Evolutionary conservation across 1,140 invertebrate genomes (phyloP), one percentile per base, ranked within the genome.

Genomic region (Paraescarpia echinospica): DNA sequence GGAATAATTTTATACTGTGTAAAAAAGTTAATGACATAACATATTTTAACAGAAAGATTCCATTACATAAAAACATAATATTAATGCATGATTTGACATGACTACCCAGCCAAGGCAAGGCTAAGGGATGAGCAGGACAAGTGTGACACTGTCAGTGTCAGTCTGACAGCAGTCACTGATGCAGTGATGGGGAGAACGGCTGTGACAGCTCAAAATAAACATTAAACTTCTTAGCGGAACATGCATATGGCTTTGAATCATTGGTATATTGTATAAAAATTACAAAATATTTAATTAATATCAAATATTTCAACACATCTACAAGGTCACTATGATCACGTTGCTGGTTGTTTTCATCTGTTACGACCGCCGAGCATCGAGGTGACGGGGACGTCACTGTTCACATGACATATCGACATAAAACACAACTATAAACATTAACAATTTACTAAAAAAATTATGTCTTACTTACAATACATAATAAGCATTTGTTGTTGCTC

Each of bases 381-480:
- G 59, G 59, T 77, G 59, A 77, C 8, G 59, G 22, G 59, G 59
- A 77, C 59, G 59, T 77, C 59, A 18, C 59, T 77, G 59, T 77
- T 77, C 59, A 27, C 59, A 77, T 77, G 2, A 14, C 59, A 77
- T 77, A 77, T 18, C 22, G 27, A 77, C 59, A 27, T 33, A 31
- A 91, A 34, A 91, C 91, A 34, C 9, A 9, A 91, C 31, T 35
- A 9, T 35, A 34, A 35, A 91, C 35, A 41, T 91, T 34, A 9
- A 35, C n/a, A 59, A 35, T 35, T 14, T 41, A 59, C n/a, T 91
- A 4, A 35, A 33, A 0, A 41, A 91, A 34, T 33, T 14, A 33
- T 9, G 22, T 91, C 59, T 35, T 34, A 48, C 91, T 91, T 91
- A 91, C 91, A 91, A 91, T 12, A 91, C 91, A 91, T 91, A 91